These are phyloP conservation scores for Apteryx mantelli DNA, from an alignment of 2,113 vertebrate species.

Conservation along the genomic window DNA sequence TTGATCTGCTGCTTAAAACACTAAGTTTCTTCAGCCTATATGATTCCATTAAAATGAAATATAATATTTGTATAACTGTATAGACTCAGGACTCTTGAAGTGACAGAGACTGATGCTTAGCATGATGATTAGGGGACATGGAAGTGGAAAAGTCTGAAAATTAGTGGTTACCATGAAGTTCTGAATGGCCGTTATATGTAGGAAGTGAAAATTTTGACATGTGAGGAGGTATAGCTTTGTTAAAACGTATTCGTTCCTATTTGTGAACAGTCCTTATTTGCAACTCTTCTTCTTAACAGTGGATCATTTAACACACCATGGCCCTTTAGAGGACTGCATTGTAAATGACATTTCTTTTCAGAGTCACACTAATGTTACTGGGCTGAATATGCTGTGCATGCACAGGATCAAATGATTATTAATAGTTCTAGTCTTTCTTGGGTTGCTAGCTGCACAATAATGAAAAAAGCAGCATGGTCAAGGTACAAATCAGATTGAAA, in stretches of 20 bases:
- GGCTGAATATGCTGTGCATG: conserved; percentile 40
- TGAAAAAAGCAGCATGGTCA: conserved; percentile 11
- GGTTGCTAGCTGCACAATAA: conserved; percentile 40
- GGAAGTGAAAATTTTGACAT: neutral
- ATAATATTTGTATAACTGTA: neutral
- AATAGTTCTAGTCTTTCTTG: conserved; percentile 43
- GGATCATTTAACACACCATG: neutral
- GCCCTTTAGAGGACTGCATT: neutral
- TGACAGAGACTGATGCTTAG: neutral
- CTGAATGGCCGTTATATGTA: neutral
- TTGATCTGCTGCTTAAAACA: neutral
- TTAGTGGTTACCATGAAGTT: neutral
- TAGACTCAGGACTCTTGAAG: neutral
- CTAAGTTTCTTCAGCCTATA: neutral
- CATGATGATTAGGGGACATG: neutral
- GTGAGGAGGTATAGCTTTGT: neutral
- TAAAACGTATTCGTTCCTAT: neutral
- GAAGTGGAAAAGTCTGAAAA: neutral
- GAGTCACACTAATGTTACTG: neutral
- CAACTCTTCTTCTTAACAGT: neutral
- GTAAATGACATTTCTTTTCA: conserved; percentile 4
- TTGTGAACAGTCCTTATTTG: neutral
- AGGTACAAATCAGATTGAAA: conserved; percentile 49
- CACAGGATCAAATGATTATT: conserved; percentile 38
- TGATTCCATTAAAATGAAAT: neutral